Evolutionary conservation across 35 echinoderm and acorn worm species (phyloP), one percentile per base, ranked within the genome.

Genomic region (Anneissia japonica): DNA sequence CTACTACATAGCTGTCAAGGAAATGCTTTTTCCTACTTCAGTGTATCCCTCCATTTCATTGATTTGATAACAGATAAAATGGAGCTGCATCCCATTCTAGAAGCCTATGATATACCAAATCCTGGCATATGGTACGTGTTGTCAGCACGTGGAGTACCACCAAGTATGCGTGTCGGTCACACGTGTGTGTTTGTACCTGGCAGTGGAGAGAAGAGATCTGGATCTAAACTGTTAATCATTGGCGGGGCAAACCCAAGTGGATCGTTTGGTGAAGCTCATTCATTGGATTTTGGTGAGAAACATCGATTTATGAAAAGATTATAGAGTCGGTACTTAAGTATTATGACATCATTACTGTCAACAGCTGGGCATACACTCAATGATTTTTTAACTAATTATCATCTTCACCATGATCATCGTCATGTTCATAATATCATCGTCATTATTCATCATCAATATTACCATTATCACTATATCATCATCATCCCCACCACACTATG

Each of bases 211-310:
- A 84, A 83, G 46, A 39, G 28, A 7, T 45, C 43, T 35, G 11
- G 37, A 4, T 82, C 86, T 19, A 98, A 89, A 76, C 40, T 98
- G 34, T 72, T 93, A 21, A 46, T 98, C 19, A 76, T 94, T 5
- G 95, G 95, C 46, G 95, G 95, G 31, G 95, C 89, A 64, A 91
- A 93, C 46, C 95, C 95, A 73, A 98, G 41, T 76, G 92, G 95
- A 12, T 85, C 92, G 19, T 94, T 93, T 81, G 80, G 72, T 72
- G 95, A 98, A 64, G 89, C 89, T 0, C 88, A 98, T 85, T 76
- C 89, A 0, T 79, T 93, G 34, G 86, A 93, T 72, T 78, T 94
- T n/a, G 92, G 95, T 94, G 84, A 87, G 87, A n/a, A n/a, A n/a
- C n/a, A n/a, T n/a, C 21, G n/a, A 87, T 45, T 77, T 29, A 16